These are phyloP conservation scores for Lasioglossum figueresi DNA, from an alignment of 2,888 invertebrate genomes.

Conservation along the genomic window DNA sequence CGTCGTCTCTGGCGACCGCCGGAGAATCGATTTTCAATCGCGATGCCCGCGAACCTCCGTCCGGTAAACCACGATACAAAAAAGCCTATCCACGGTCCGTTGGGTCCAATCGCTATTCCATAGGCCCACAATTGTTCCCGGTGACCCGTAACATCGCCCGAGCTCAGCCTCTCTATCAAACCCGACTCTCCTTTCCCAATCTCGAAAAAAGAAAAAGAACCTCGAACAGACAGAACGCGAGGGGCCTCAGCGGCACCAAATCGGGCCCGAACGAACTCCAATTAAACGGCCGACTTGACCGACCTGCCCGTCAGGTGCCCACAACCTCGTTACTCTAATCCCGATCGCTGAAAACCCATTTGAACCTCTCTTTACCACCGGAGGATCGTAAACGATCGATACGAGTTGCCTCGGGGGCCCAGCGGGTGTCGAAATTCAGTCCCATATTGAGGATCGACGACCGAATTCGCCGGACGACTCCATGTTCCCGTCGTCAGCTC, in stretches of 20 bases:
- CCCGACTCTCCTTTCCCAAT: background rate
- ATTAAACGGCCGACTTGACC: background rate
- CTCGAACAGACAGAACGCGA: background rate
- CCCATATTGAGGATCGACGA: slow-evolving; percentile 45
- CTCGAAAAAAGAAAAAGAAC: background rate
- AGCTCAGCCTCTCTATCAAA: background rate
- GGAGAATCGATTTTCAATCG: slow-evolving; percentile 43
- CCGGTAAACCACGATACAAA: background rate
- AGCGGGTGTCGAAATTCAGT: slow-evolving; percentile 20
- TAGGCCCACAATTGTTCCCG: background rate
- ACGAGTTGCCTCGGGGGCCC: background rate
- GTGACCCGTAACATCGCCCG: background rate
- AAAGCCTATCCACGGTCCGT: background rate
- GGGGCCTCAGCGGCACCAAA: background rate
- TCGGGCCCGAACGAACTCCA: background rate
- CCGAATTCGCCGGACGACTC: slow-evolving; percentile 35
- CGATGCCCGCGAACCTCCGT: background rate
- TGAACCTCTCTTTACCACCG: background rate
- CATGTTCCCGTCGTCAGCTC: slow-evolving; percentile 43
- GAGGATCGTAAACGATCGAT: background rate
- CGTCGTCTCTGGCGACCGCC: slow-evolving; percentile 60
- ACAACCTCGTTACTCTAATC: background rate
- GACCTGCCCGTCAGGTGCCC: background rate
- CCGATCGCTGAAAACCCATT: background rate
- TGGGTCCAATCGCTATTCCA: background rate